Evolutionary conservation across 2,797 vertebrate genomes (phyloP).

Genomic region (Glyptemys insculpta): DNA sequence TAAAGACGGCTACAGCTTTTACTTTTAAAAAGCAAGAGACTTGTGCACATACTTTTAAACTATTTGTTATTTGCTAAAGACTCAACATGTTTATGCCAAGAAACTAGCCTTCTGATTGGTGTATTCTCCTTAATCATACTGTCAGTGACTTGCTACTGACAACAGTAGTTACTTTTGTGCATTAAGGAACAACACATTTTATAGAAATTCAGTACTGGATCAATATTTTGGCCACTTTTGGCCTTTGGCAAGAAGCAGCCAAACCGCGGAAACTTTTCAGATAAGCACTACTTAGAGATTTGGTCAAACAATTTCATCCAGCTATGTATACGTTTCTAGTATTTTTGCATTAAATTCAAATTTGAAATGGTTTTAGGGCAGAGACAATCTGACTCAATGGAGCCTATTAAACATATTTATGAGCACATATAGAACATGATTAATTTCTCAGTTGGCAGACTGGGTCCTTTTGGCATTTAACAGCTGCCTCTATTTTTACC

Average conservation of each 20-base stretch:
- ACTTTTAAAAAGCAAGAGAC: background rate
- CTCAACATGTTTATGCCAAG: background rate
- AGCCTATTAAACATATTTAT: background rate
- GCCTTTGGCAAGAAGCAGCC: constrained; percentile 4
- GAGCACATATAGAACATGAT: background rate
- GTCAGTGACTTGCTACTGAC: background rate
- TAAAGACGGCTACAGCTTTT: background rate
- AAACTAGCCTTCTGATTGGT: background rate
- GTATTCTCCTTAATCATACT: background rate
- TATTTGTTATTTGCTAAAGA: background rate
- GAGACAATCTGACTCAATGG: background rate
- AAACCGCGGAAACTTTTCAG: background rate
- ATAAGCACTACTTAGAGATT: background rate
- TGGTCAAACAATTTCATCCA: background rate
- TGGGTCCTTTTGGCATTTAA: background rate
- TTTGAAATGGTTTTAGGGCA: background rate
- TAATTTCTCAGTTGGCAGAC: background rate
- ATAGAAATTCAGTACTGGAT: background rate
- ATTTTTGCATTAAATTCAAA: background rate
- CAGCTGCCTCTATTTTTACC: background rate
- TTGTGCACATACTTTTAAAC: background rate
- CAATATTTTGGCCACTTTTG: background rate
- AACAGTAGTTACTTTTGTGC: background rate
- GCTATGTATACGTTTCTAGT: background rate
- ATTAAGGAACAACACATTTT: background rate